Conservation (phyloP, 92 coral and sea anemone genomes). For the Siderastrea radians region DNA sequence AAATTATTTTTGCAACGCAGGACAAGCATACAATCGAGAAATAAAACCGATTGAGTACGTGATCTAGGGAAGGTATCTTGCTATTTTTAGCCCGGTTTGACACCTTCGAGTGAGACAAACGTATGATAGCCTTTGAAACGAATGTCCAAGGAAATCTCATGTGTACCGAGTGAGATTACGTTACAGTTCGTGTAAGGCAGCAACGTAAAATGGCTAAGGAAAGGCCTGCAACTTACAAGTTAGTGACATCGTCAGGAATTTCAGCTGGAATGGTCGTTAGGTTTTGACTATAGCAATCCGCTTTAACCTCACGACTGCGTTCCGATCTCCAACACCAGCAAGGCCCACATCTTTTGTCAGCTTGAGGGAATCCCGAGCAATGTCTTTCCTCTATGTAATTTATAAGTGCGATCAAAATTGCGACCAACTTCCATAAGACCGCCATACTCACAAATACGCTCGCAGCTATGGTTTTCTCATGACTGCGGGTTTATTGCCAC, state of each 20-base stretch:
- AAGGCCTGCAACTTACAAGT: conserved; percentile 29
- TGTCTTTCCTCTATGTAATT: not conserved
- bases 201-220: not conserved
- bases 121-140: conserved; percentile 14
- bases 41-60: conserved; percentile 29
- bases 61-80: conserved; percentile 36
- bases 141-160: not conserved
- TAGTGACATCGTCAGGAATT: conserved; percentile 30
- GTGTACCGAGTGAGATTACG: not conserved
- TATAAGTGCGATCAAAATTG: conserved; percentile 5
- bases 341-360: conserved; percentile 16
- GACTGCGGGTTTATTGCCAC: conserved; percentile 37
- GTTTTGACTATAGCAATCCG: conserved; percentile 28
- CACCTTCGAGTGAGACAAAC: conserved; percentile 15
- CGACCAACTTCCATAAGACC: conserved; percentile 29
- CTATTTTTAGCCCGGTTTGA: conserved; percentile 50
- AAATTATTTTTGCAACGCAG: not conserved
- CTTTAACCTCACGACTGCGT: not conserved
- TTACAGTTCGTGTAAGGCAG: not conserved
- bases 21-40: conserved; percentile 1
- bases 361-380: not conserved
- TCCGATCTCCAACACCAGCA: not conserved
- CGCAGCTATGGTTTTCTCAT: conserved; percentile 24
- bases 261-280: conserved; percentile 35
- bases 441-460: conserved; percentile 43